phyloP scores from a whole-genome alignment of 2,113 vertebrate species.

The Rhinolophus ferrumequinum region DNA sequence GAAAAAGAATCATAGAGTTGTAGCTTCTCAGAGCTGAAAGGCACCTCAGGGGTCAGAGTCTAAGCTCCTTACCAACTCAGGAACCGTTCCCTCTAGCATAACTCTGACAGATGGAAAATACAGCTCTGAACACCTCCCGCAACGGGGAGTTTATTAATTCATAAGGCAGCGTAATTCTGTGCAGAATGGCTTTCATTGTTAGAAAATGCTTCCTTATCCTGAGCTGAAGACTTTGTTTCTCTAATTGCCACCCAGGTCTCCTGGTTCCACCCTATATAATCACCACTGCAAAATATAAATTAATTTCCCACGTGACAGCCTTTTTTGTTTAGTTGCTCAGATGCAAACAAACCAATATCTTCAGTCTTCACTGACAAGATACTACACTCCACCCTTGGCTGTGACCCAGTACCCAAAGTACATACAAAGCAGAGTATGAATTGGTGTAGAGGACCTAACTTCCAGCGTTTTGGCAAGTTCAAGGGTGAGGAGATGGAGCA shows the following conservation, averaged over 20 bases:
- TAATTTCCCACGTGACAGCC: not conserved
- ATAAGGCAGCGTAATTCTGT: not conserved
- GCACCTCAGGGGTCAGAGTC: not conserved
- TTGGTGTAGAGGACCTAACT: not conserved
- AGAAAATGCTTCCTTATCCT: not conserved
- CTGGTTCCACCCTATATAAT: not conserved
- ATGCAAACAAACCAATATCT: not conserved
- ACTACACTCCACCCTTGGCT: not conserved
- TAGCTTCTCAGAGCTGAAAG: conserved; percentile 11
- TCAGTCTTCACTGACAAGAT: not conserved
- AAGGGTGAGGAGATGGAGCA: not conserved
- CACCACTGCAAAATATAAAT: not conserved
- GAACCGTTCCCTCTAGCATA: not conserved
- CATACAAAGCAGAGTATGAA: not conserved
- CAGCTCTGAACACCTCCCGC: not conserved
- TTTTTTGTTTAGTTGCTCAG: not conserved
- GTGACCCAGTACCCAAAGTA: too few relatives aligned
- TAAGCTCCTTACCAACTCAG: not conserved
- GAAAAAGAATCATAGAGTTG: not conserved
- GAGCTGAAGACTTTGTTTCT: not conserved
- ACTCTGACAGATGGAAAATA: not conserved
- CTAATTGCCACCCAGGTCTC: not conserved
- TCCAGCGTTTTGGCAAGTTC: not conserved
- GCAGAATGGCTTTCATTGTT: not conserved
- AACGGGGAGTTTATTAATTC: not conserved